phyloP scores from a whole-genome alignment of 2,797 vertebrate genomes.

The Micropoecilia bifurca region DNA sequence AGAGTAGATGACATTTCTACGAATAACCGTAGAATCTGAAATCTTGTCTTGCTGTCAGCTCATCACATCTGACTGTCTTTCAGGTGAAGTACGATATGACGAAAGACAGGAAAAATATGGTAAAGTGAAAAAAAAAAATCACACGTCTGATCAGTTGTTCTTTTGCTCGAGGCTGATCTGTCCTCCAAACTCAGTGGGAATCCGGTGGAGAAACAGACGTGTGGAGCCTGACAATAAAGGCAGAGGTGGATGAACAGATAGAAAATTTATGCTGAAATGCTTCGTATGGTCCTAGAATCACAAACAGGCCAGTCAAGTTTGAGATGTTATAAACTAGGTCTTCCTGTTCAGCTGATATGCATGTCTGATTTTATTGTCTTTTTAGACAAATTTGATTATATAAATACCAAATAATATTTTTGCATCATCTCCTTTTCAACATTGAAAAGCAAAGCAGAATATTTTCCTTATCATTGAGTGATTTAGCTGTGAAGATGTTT shows the following conservation, averaged over 20 bases:
- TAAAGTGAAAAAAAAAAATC: slow-evolving; percentile 8
- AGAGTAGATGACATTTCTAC: not conserved
- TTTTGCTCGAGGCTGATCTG: slow-evolving; percentile 20
- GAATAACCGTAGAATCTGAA: not conserved
- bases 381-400: not conserved
- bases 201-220: not conserved
- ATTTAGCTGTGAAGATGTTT: not conserved
- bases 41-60: not conserved
- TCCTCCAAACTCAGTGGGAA: slow-evolving; percentile 13
- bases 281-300: not conserved
- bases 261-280: slow-evolving; percentile 11
- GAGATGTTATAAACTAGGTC: not conserved
- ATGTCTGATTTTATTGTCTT: not conserved
- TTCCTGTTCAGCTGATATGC: not conserved
- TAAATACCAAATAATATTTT: not conserved
- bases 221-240: slow-evolving; percentile 16
- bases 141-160: slow-evolving; percentile 10
- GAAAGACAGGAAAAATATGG: not conserved
- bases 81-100: not conserved
- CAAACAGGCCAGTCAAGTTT: not conserved
- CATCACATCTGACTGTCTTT: not conserved
- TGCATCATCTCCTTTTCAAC: not conserved
- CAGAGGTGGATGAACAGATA: slow-evolving; percentile 29
- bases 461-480: not conserved
- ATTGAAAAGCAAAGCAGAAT: not conserved